These are phyloP conservation scores for Parochlus steinenii DNA, from an alignment of 2,888 invertebrate genomes.

Conservation along the genomic window DNA sequence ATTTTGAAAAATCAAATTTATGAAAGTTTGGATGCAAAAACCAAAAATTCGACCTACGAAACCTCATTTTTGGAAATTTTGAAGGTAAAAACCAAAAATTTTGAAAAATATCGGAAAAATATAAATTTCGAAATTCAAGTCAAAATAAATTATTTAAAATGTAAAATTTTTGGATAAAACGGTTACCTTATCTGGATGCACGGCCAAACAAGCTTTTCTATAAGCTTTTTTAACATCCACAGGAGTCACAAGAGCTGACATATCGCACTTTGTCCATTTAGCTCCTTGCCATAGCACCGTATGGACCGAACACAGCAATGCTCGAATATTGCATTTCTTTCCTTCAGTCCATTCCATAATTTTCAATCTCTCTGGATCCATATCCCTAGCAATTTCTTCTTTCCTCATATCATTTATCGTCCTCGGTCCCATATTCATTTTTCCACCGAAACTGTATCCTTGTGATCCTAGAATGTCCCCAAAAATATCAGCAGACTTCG, in stretches of 20 bases:
- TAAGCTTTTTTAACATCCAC: slow-evolving; percentile 93
- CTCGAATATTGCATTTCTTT: slow-evolving; percentile 91
- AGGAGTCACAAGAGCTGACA: slow-evolving; percentile 83
- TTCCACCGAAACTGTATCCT: slow-evolving; percentile 68
- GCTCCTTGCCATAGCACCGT: slow-evolving; percentile 85
- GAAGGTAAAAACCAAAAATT: no score
- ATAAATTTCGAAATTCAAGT: slow-evolving; percentile 11
- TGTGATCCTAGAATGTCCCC: slow-evolving; percentile 82
- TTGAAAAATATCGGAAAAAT: slow-evolving; percentile 16
- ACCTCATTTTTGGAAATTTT: no score
- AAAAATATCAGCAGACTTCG: slow-evolving; percentile 47
- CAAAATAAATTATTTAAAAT: not conserved
- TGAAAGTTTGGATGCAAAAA: not conserved
- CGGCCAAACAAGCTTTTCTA: slow-evolving; percentile 86
- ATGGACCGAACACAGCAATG: slow-evolving; percentile 85
- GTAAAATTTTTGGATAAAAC: slow-evolving; percentile 1
- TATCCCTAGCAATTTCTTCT: slow-evolving; percentile 65
- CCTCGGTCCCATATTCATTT: slow-evolving; percentile 55
- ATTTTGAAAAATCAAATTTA: not conserved
- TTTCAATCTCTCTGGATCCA: slow-evolving; percentile 83
- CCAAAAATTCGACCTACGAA: no score
- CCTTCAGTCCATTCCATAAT: slow-evolving; percentile 79
- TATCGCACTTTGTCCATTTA: slow-evolving; percentile 84
- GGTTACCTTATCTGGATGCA: slow-evolving; percentile 94
- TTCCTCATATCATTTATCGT: slow-evolving; percentile 90